Evolutionary conservation across 2,888 invertebrate genomes (phyloP), one percentile per base, ranked within the genome.

Genomic region (Altica lythri): DNA sequence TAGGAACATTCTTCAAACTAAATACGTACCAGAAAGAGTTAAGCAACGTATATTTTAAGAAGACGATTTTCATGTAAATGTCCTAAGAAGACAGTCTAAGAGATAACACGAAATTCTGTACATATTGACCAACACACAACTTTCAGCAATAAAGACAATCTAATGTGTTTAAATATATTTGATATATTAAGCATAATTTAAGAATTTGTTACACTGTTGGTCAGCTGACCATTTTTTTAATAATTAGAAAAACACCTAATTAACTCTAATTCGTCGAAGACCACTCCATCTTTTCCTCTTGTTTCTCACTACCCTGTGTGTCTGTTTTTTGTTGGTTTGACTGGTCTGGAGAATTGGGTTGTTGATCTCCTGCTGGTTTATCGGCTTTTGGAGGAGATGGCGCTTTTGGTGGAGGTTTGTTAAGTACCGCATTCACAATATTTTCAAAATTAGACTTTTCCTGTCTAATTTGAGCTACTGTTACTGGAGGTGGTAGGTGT

Each of bases 401-500:
- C 10, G 83, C 83, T 76, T 94, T 93, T 4, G 96, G 95, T 76
- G 93, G 93, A 45, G 93, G 91, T 75, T 94, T 94, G 76, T 89
- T 93, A 60, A 96, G 78, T 61, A 96, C 88, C 4, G 93, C 89
- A 69, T 81, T 83, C 34, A 87, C 83, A 38, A 72, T 72, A 64
- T 71, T 78, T 68, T 81, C 81, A 65, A 83, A 80, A 67, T 87
- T 89, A 79, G 87, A 85, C 77, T 86, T 83, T 74, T 93, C 90
- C 61, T 86, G 83, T 48, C 87, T 83, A 64, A 96, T 89, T 72
- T 93, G 90, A 47, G 86, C 83, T 29, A 88, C 83, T 66, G 89
- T 86, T 60, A 92, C 82, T 14, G 89, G 84, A 54, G 94, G 91
- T 69, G 87, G 82, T 67, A 85, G 80, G 62, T 89, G 86, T 52